phyloP scores from a whole-genome alignment of 2,797 vertebrate genomes.

The Selene dorsalis region DNA sequence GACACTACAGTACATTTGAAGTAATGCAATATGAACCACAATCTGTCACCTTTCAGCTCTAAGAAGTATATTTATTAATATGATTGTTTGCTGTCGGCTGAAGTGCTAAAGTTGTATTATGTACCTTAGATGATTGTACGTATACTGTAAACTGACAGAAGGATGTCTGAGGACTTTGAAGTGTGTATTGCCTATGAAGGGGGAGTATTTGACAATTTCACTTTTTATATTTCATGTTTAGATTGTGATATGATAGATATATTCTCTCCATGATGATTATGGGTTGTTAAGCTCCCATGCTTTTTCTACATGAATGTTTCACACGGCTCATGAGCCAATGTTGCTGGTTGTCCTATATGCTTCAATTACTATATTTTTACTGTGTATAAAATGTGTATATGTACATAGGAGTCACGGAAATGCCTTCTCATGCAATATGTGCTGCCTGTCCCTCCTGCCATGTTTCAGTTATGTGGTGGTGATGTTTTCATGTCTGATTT shows the following conservation, averaged over 20 bases:
- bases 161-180: slow-evolving; percentile 76
- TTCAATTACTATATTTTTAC: slow-evolving; percentile 86
- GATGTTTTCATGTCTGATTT: slow-evolving; percentile 83
- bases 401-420: slow-evolving; percentile 87
- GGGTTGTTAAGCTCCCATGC: slow-evolving; percentile 68
- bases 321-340: slow-evolving; percentile 66
- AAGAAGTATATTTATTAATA: slow-evolving; percentile 82
- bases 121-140: slow-evolving; percentile 78
- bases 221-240: slow-evolving; percentile 79
- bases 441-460: slow-evolving; percentile 84
- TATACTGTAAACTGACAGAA: slow-evolving; percentile 77
- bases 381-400: slow-evolving; percentile 85
- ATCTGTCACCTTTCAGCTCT: slow-evolving; percentile 72
- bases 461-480: slow-evolving; percentile 85
- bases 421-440: slow-evolving; percentile 85
- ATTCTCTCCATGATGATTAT: slow-evolving; percentile 73
- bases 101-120: slow-evolving; percentile 64
- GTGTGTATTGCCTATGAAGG: slow-evolving; percentile 70
- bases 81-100: slow-evolving; percentile 69
- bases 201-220: slow-evolving; percentile 75
- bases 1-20: slow-evolving; percentile 80
- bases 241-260: slow-evolving; percentile 76
- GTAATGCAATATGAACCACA: slow-evolving; percentile 81
- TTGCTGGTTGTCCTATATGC: slow-evolving; percentile 79
- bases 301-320: slow-evolving; percentile 85